phyloP scores from a whole-genome alignment of 2,113 vertebrate species.

The Psammodynastes pulverulentus region DNA sequence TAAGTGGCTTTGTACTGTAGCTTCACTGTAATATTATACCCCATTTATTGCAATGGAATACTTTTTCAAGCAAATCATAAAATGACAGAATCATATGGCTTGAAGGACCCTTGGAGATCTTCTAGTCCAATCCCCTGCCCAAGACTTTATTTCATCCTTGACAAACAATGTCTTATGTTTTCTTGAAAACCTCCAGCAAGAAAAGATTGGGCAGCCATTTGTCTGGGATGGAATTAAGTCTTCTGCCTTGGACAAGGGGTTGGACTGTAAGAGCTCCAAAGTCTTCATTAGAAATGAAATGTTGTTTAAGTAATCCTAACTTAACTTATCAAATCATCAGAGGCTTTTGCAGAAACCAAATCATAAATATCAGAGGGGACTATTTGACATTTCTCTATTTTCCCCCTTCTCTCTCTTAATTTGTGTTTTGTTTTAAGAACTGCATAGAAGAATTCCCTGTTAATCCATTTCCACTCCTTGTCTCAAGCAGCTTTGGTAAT shows the following conservation, averaged over 20 bases:
- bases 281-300: not conserved
- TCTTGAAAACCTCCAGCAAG: not conserved
- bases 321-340: not conserved
- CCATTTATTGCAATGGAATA: not conserved
- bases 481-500: not conserved
- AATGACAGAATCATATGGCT: not conserved
- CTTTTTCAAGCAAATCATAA: not conserved
- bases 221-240: not conserved
- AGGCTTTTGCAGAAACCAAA: not conserved
- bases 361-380: not conserved
- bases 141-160: not conserved
- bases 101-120: not conserved
- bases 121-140: not conserved
- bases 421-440: not conserved
- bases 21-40: not conserved
- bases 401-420: not conserved
- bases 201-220: not conserved
- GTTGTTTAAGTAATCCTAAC: not conserved
- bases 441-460: not conserved
- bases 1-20: not conserved
- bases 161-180: not conserved
- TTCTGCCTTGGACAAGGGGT: not conserved
- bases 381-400: not conserved
- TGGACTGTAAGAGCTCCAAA: not conserved
- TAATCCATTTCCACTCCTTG: not conserved